A percentile compares a stretch with the other conserved stretches of the same genome.
Conservation (phyloP, 2,888 invertebrate species). For the Monopis laevigella region DNA sequence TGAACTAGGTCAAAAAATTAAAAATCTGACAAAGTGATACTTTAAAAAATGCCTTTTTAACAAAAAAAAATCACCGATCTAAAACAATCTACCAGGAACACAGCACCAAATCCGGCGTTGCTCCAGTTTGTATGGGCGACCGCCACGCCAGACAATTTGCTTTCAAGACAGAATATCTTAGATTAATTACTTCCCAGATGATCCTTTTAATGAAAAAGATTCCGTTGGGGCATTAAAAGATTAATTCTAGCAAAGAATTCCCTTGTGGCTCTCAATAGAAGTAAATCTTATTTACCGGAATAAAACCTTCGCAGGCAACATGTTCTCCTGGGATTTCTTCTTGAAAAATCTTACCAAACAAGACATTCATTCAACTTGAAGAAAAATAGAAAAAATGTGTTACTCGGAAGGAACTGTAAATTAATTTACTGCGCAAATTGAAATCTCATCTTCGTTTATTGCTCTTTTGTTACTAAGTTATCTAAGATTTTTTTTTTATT, state of each 20-base stretch:
- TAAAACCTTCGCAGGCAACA: not conserved
- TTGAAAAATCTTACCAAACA: conserved; percentile 8
- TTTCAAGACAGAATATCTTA: conserved; percentile 11
- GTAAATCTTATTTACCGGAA: conserved; percentile 49
- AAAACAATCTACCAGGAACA: too few species aligned
- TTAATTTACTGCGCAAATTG: too few species aligned
- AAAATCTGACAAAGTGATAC: too few species aligned
- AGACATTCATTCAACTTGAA: conserved; percentile 8
- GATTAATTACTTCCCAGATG: conserved; percentile 45
- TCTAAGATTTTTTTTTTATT: too few species aligned
- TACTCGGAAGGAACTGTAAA: conserved; percentile 4
- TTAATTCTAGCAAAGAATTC: conserved; percentile 50
- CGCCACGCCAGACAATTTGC: conserved; percentile 8
- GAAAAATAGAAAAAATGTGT: conserved; percentile 6
- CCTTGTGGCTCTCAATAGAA: conserved; percentile 46
- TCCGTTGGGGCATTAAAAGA: conserved; percentile 47
- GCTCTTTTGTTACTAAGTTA: too few species aligned
- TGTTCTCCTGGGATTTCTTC: not conserved
- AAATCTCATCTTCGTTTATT: too few species aligned
- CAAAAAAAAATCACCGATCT: too few species aligned
- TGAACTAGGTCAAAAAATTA: too few species aligned
- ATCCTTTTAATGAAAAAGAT: conserved; percentile 42
- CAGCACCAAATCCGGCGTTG: too few species aligned
- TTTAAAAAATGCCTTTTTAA: too few species aligned
- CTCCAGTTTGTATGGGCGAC: too few species aligned